Base-by-base conservation (phyloP, 2,797 vertebrate genomes). In the Pipistrellus pygmaeus region DNA sequence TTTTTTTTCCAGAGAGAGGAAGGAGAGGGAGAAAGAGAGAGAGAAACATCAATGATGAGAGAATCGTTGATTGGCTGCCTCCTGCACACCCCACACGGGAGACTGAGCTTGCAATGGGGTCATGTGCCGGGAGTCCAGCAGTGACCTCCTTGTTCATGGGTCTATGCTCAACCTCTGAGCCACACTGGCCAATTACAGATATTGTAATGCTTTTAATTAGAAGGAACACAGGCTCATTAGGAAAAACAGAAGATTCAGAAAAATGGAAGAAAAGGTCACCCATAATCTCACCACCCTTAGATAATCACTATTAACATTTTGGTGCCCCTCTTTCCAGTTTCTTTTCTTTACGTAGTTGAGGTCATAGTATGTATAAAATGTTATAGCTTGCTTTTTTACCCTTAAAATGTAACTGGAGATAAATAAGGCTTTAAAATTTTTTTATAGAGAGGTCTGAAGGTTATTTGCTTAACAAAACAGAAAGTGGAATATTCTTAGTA, bases 381-480 rank as follows among this genome's bases (percentile, higher is more conserved):
- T 83, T 66, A 32, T 60, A 68, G 48, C n/a, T 78, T 88, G 25
- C 38, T 60, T 75, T 75, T 76, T 80, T 87, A 44, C 20, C 38
- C 11, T 76, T 62, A 64, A 73, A 30, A n/a, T 78, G 53, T 94
- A 80, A 64, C 17, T 77, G 35, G 48, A 93, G 48, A 62, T 60
- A 90, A 92, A 85, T 86, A 84, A 83, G 64, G 0, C 46, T 82
- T 93, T 81, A 46, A n/a, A 77, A 60, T 2, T 15, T 32, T 60
- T 73, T 66, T 88, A 85, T 85, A 66, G 89, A 73, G 75, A 48
- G 10, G 17, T 94, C 66, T 91, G 8, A 80, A 71, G 48, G 15
- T 53, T 69, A 87, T 53, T 95, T 82, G 18, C 46, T 55, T 90
- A 82, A 76, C 64, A 92, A 92, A 93, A 92, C 55, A 80, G 69